A percentile compares a stretch with the other conserved stretches of the same genome.
These are phyloP conservation scores for Excalfactoria chinensis DNA, from an alignment of 2,113 vertebrate species.

Conservation along the genomic window DNA sequence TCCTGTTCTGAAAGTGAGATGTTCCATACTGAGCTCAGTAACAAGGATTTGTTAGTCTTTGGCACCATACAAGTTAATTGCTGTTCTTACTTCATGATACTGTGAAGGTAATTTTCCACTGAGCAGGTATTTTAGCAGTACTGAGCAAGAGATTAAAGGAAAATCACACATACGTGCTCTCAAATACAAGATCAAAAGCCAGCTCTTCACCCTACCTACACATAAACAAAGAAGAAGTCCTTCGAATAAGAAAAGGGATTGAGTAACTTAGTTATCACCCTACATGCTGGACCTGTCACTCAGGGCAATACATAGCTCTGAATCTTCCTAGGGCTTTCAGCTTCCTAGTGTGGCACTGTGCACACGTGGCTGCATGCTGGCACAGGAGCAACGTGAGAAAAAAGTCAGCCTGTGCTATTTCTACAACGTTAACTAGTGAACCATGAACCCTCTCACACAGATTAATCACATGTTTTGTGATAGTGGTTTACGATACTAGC, in stretches of 20 bases:
- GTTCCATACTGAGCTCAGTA: neutral
- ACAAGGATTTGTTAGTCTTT: conserved; percentile 3
- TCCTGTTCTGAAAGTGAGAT: neutral
- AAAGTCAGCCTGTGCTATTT: neutral
- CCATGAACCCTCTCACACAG: neutral
- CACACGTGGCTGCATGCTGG: neutral
- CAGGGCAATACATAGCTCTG: neutral
- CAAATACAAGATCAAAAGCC: conserved; percentile 60
- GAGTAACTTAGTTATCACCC: conserved; percentile 3
- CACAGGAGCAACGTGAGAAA: neutral
- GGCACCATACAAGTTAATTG: neutral
- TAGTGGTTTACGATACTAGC: neutral
- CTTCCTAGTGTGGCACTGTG: rapidly evolving
- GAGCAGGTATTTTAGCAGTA: conserved; percentile 34
- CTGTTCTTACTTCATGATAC: conserved; percentile 37
- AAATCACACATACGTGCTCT: conserved; percentile 50
- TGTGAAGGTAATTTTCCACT: conserved; percentile 66
- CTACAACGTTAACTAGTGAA: rapidly evolving
- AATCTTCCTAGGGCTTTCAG: rapidly evolving
- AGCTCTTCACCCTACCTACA: conserved; percentile 7
- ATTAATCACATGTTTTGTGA: neutral
- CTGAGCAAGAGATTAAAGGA: conserved; percentile 45
- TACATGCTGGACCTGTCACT: neutral
- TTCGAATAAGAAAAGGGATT: conserved; percentile 15
- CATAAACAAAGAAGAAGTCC: neutral